A percentile compares a stretch with the other conserved stretches of the same genome.
Evolutionary conservation across 1,140 invertebrate species (phyloP).

Genomic region (Eurosta solidaginis): DNA sequence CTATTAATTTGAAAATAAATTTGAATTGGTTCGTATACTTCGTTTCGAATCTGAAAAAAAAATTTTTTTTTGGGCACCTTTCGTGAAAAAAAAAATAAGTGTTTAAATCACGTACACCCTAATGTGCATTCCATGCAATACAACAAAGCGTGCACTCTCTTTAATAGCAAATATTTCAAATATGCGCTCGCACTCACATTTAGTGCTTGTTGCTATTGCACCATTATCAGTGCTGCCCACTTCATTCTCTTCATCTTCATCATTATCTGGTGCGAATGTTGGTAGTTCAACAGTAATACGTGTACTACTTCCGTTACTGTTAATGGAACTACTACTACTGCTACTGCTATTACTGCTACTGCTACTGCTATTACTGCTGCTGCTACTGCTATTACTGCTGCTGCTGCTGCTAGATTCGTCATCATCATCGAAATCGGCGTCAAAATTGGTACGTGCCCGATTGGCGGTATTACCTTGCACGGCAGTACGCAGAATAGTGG

Average conservation of each 20-base stretch:
- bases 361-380: conserved; percentile 40
- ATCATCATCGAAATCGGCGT: conserved; percentile 57
- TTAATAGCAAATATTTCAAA: conserved; percentile 33
- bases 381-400: conserved; percentile 37
- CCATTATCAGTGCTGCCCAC: conserved; percentile 37
- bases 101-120: no score
- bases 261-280: conserved; percentile 62
- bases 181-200: conserved; percentile 34
- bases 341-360: conserved; percentile 33
- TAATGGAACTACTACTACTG: conserved; percentile 36
- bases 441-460: conserved; percentile 51
- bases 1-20: no score
- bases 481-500: conserved; percentile 65
- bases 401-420: conserved; percentile 39
- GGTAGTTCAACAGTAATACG: conserved; percentile 61
- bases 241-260: conserved; percentile 49
- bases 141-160: not conserved
- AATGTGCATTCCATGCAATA: not conserved
- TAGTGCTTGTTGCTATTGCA: conserved; percentile 27
- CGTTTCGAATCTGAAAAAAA: no score
- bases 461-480: conserved; percentile 55
- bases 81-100: no score
- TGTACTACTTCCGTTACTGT: conserved; percentile 46
- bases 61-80: no score
- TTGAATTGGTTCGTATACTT: no score